A percentile compares a stretch with the other conserved stretches of the same genome.
Evolutionary conservation across 2,888 invertebrate species (phyloP).

Genomic region (Eilema sororculum): DNA sequence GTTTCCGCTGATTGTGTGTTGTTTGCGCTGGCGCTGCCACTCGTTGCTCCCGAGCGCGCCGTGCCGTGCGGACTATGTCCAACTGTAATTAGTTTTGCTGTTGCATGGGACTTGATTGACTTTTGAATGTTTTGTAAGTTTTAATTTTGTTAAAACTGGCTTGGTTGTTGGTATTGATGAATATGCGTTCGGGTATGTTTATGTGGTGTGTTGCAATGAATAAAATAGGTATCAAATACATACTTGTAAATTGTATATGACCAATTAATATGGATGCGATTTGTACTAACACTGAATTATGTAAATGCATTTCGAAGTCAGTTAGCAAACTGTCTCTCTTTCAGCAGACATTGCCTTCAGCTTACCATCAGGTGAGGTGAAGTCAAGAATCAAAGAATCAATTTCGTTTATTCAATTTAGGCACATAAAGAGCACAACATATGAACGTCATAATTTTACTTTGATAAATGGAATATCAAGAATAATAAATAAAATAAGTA

Average conservation of each 20-base stretch:
- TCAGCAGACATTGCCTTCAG: too few relatives aligned
- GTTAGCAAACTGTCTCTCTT: too few relatives aligned
- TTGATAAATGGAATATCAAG: too few relatives aligned
- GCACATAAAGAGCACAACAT: too few relatives aligned
- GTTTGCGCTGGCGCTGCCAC: slow-evolving; percentile 40
- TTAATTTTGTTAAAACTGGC: slow-evolving; percentile 10
- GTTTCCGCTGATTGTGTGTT: slow-evolving; percentile 54
- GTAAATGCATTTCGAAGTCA: too few relatives aligned
- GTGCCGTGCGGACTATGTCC: background rate
- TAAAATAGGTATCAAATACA: background rate
- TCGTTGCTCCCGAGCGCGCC: slow-evolving; percentile 5
- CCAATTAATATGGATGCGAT: background rate
- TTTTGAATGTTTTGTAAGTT: slow-evolving; percentile 35
- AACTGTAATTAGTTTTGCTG: slow-evolving; percentile 46
- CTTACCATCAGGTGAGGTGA: too few relatives aligned
- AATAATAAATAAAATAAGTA: too few relatives aligned
- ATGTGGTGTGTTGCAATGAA: background rate
- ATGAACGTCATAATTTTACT: too few relatives aligned
- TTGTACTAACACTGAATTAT: too few relatives aligned
- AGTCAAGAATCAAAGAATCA: too few relatives aligned
- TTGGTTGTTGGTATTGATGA: slow-evolving; percentile 4
- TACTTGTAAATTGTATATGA: background rate
- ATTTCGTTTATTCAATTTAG: too few relatives aligned
- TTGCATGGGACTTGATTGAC: slow-evolving; percentile 39
- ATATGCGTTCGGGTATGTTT: background rate